Evolutionary conservation across 2,797 vertebrate genomes (phyloP), one percentile per base, ranked within the genome.

Genomic region (Cebuella pygmaea): DNA sequence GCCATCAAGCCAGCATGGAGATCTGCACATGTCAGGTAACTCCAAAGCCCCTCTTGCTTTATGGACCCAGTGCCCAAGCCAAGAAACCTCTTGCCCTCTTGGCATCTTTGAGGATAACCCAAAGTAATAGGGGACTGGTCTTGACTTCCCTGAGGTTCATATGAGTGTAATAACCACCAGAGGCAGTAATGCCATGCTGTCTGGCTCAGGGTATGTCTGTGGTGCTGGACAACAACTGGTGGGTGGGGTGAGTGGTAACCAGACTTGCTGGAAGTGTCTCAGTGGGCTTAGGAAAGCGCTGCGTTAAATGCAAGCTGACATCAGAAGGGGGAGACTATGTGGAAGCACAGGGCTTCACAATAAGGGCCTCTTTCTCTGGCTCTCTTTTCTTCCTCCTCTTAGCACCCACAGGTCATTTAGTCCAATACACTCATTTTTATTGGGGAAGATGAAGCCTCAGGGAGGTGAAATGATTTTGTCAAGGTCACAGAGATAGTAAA

Each of bases 401-500:
- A 52, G 55, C 39, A 41, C 41, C 20, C 4, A 64, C 5, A 92
- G 75, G 30, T 84, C 88, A 92, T 41, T 88, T 57, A 70, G 33
- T 93, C 15, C 26, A 52, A 89, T 30, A 87, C 9, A 44, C 8
- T 96, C 59, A 55, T 90, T 61, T 92, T 93, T 57, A 89, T 0
- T 78, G 80, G 80, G 72, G 75, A 91, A 96, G 72, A 93, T 46
- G 72, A 90, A 93, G 39, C 80, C 48, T 93, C 12, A 30, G 33
- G n/a, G 80, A 91, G 50, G 84, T 75, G 57, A 80, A 84, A 70
- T 61, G 81, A 92, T 94, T 82, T 64, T 50, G 88, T 67, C 50
- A 83, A 88, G 94, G 91, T 81, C 88, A 93, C 0, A 59, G 72
- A 92, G 86, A 48, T 67, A 87, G 88, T 88, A 82, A 97, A 50